Evolutionary conservation across 2,888 invertebrate species (phyloP).

Genomic region (Rhodophaea formosa): DNA sequence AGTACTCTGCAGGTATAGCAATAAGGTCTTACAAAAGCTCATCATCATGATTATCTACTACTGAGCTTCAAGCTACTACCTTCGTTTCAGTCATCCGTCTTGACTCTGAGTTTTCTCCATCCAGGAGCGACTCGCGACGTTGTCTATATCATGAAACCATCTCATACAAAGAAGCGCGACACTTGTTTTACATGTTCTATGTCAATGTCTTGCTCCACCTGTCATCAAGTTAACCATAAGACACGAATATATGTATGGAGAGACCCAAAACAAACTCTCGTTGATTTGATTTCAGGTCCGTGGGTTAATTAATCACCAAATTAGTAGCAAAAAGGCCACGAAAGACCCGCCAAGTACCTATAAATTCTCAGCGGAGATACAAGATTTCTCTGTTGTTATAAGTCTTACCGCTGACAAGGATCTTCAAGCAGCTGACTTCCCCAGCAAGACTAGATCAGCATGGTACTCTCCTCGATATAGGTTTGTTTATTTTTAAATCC

Average conservation of each 20-base stretch:
- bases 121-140: too few relatives aligned
- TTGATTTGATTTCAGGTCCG: constrained; percentile 1
- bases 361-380: constrained; percentile 3
- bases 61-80: too few relatives aligned
- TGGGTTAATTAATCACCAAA: neutral
- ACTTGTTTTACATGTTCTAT: too few relatives aligned
- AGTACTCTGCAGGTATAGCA: constrained; percentile 43
- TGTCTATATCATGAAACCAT: too few relatives aligned
- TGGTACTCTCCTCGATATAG: constrained; percentile 25
- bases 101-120: too few relatives aligned
- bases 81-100: too few relatives aligned
- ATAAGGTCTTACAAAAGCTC: neutral
- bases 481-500: too few relatives aligned
- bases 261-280: too few relatives aligned
- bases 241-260: too few relatives aligned
- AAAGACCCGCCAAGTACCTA: neutral
- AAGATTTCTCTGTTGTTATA: neutral
- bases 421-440: neutral
- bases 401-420: neutral
- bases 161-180: too few relatives aligned
- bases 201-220: too few relatives aligned
- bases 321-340: neutral
- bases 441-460: neutral
- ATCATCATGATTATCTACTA: neutral
- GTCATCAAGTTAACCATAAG: too few relatives aligned